A percentile compares a stretch with the other conserved stretches of the same genome.
Evolutionary conservation across 1,140 invertebrate species (phyloP).

Genomic region (Drosophila asahinai): DNA sequence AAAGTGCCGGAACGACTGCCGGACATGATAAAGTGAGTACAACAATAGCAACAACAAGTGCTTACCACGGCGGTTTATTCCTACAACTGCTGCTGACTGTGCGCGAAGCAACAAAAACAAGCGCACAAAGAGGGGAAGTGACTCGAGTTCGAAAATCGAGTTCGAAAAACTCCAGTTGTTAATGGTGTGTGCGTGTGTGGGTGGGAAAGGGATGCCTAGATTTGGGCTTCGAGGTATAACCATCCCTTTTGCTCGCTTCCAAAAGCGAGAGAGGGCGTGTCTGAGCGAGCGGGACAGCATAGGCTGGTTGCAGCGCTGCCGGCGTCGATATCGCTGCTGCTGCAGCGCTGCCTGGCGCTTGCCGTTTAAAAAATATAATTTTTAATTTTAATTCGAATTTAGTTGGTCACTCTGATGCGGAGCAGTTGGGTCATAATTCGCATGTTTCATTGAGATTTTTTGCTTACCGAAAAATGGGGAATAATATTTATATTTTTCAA

Average conservation of each 20-base stretch:
- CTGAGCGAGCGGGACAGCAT: constrained; percentile 23
- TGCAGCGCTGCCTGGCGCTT: constrained; percentile 5
- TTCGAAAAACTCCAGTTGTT: constrained; percentile 30
- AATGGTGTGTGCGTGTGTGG: not conserved
- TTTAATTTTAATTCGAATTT: constrained; percentile 34
- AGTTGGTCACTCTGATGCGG: constrained; percentile 37
- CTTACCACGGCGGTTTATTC: constrained; percentile 35
- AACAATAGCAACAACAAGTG: constrained; percentile 48
- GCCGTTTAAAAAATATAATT: constrained; percentile 38
- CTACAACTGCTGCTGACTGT: constrained; percentile 26
- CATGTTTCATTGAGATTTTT: not conserved
- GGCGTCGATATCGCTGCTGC: constrained; percentile 8
- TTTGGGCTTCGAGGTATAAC: not conserved
- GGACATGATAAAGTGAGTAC: constrained; percentile 85
- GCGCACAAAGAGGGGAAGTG: constrained; percentile 27
- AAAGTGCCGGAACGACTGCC: constrained; percentile 85
- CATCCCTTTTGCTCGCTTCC: constrained; percentile 12
- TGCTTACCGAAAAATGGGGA: not conserved
- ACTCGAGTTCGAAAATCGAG: constrained; percentile 35
- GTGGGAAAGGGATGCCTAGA: constrained; percentile 12
- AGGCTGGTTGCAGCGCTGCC: constrained; percentile 13
- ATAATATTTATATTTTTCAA: not conserved
- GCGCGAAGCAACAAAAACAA: constrained; percentile 21
- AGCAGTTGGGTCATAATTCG: constrained; percentile 20
- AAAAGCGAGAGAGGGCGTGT: constrained; percentile 37